Base-by-base conservation (phyloP, 2,113 vertebrate species). In the Dendrocopos noguchii region DNA sequence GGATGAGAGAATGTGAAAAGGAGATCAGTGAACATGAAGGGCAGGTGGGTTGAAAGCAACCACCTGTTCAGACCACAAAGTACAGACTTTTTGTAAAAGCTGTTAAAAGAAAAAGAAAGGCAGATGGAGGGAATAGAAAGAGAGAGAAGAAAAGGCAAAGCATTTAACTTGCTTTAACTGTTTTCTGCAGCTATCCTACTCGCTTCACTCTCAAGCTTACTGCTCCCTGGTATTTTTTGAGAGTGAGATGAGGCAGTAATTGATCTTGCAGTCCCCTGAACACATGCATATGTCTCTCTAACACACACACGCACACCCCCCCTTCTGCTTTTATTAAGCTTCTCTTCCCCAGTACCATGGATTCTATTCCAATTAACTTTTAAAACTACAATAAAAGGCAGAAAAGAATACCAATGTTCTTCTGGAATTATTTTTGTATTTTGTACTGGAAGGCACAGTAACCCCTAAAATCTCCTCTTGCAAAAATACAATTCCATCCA, bases 71-170 rank as follows among this genome's bases (percentile, higher is more conserved):
- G 36, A 56, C 8, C 17, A 93, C 17, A 27, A 81, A 79, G 46
- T 29, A 86, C 5, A 75, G 33, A 53, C 47, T 84, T 90, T 52
- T 67, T 39, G 1, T 56, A 89, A 75, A 77, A 87, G 31, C 42
- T 84, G 28, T 52, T 68, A 78, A n/a, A 18, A 74, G 7, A 53
- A 52, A 86, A 27, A 10, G 39, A 5, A 42, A 24, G 21, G 5
- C 5, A 27, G 20, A 39, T 0, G 1, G 9, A 2, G 46, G 28
- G 0, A 11, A 6, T 11, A 16, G 12, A 4, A 7, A 59, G 2
- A 78, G 11, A 33, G 7, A 20, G 4, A 4, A 8, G n/a, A 86
- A 87, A 65, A 75, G 7, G 13, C 14, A 64, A 4, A 36, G 9
- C 21, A 42, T 50, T 39, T 39, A 11, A 39, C 27, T 86, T 74